Evolutionary conservation across 2,113 vertebrate genomes (phyloP).

Genomic region (Synchiropus splendidus): DNA sequence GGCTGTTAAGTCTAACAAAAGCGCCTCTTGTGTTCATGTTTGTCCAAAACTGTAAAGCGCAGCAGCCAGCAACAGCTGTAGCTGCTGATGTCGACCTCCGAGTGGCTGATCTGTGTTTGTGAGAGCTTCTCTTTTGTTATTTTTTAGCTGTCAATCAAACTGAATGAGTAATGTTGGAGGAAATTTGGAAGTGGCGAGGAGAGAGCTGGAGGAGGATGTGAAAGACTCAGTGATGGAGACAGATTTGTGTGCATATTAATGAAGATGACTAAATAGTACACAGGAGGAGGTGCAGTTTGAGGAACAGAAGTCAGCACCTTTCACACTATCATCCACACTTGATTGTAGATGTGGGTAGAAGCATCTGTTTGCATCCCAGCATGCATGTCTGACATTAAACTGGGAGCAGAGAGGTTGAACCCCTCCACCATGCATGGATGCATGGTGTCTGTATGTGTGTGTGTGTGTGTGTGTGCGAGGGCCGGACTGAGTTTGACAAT

Average conservation of each 20-base stretch:
- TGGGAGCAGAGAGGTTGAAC: too few relatives aligned
- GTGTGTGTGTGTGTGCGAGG: constrained; percentile 1
- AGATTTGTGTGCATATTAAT: constrained; percentile 62
- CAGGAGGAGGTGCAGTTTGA: constrained; percentile 33
- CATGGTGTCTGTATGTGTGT: constrained; percentile 4
- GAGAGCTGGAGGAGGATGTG: constrained; percentile 16
- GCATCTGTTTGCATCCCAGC: constrained; percentile 34
- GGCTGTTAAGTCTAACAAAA: constrained; percentile 33
- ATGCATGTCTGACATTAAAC: background rate
- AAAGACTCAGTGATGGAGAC: constrained; percentile 32
- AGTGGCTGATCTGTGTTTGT: background rate
- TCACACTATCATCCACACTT: constrained; percentile 12
- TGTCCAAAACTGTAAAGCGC: constrained; percentile 8
- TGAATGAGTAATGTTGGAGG: constrained; percentile 4
- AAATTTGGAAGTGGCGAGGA: constrained; percentile 20
- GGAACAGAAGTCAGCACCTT: constrained; percentile 35
- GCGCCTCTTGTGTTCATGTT: constrained; percentile 14
- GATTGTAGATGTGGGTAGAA: constrained; percentile 19
- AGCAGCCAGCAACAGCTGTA: constrained; percentile 8
- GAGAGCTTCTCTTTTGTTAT: too few relatives aligned
- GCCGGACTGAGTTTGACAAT: constrained; percentile 11
- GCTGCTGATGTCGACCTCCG: constrained; percentile 2
- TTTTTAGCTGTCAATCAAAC: constrained; percentile 6
- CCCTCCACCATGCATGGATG: background rate
- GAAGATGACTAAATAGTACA: constrained; percentile 46